These are phyloP conservation scores for Epinotia demarniana DNA, from an alignment of 2,888 invertebrate species.

Conservation along the genomic window DNA sequence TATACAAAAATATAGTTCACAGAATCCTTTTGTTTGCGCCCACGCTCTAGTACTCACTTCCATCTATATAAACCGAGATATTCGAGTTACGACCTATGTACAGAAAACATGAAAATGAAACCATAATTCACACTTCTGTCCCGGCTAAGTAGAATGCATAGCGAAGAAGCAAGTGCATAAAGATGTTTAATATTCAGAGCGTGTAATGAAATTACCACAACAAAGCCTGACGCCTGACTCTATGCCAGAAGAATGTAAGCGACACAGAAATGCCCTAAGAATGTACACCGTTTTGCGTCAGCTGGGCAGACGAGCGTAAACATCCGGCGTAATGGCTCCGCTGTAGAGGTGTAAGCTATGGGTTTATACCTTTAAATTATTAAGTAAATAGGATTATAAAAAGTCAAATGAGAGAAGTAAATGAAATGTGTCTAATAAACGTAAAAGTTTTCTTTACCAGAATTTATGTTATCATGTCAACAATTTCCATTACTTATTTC, in stretches of 20 bases:
- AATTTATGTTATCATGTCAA: background rate
- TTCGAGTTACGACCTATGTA: background rate
- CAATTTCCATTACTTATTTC: background rate
- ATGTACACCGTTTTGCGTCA: background rate
- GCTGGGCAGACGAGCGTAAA: slow-evolving; percentile 16
- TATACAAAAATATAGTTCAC: background rate
- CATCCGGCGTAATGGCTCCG: slow-evolving; percentile 10
- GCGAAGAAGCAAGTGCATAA: slow-evolving; percentile 58
- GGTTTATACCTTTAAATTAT: slow-evolving; percentile 16
- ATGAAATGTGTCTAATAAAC: background rate
- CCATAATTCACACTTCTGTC: slow-evolving; percentile 35
- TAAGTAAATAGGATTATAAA: slow-evolving; percentile 8
- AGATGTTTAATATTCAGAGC: slow-evolving; percentile 75
- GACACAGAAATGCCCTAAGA: slow-evolving; percentile 60
- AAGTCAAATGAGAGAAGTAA: background rate
- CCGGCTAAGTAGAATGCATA: slow-evolving; percentile 38
- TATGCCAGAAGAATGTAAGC: slow-evolving; percentile 74
- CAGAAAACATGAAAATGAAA: slow-evolving; percentile 23
- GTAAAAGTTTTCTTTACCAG: background rate
- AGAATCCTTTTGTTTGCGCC: background rate
- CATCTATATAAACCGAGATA: background rate
- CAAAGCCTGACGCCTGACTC: slow-evolving; percentile 72
- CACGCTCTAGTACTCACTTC: background rate
- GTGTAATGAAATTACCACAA: slow-evolving; percentile 81
- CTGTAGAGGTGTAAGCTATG: slow-evolving; percentile 27